These are phyloP conservation scores for Poicephalus meyeri DNA, from an alignment of 2,113 vertebrate species.

Conservation along the genomic window DNA sequence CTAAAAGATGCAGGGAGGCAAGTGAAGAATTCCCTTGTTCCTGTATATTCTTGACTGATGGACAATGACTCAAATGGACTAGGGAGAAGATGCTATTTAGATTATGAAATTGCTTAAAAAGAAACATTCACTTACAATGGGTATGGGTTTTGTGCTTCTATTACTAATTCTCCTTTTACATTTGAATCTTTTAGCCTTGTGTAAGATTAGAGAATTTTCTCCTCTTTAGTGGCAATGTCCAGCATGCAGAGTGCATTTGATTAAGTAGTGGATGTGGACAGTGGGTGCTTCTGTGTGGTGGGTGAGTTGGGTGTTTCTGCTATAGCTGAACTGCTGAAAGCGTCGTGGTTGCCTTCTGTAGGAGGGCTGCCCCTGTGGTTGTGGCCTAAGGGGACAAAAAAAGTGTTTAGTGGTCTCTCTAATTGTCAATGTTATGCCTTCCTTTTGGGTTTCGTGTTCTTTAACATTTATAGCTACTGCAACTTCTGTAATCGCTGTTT, in stretches of 20 bases:
- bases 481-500: not conserved
- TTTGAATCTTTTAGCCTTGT: not conserved
- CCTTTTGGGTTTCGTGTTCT: not conserved
- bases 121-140: not conserved
- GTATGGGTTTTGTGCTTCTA: not conserved
- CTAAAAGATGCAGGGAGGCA: not conserved
- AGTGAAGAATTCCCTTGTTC: not conserved
- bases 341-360: not conserved
- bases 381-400: not conserved
- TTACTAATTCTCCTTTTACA: not conserved
- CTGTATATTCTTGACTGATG: not conserved
- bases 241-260: not conserved
- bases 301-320: not conserved
- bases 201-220: not conserved
- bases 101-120: not conserved
- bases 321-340: not conserved
- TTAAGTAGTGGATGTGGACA: not conserved
- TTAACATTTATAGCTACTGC: not conserved
- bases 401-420: not conserved
- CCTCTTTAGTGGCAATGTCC: not conserved
- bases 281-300: not conserved
- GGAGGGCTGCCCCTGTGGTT: not conserved
- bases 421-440: not conserved
- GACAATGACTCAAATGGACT: not conserved
- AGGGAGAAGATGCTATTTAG: not conserved